Base-by-base conservation (phyloP, 1,140 invertebrate species). In the Sinella curviseta region DNA sequence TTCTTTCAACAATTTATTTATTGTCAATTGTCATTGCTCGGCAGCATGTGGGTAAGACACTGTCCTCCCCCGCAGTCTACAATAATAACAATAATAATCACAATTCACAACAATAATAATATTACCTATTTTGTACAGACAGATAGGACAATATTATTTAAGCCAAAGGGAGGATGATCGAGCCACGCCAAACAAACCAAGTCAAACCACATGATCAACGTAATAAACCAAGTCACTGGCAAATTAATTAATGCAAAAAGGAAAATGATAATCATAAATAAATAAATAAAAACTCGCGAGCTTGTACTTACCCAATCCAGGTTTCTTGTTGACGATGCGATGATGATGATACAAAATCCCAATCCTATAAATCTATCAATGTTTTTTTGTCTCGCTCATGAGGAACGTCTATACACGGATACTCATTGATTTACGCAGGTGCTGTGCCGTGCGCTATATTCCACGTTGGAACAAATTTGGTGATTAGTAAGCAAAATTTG, bases 331-430 rank as follows among this genome's bases (percentile, higher is more conserved):
- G 28, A 31, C 24, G 55, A 60, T 60, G 24, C 55, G n/a, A n/a
- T n/a, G n/a, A n/a, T n/a, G n/a, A n/a, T n/a, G n/a, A n/a, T n/a
- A n/a, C n/a, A n/a, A n/a, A n/a, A n/a, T n/a, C n/a, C n/a, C 12
- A 60, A 60, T 60, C 55, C 55, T 17, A 60, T 60, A 60, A 60
- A 60, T 60, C 55, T 60, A 17, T 60, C 55, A 60, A 60, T 60
- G 12, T 60, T n/a, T n/a, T n/a, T n/a, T n/a, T n/a, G n/a, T 12
- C 55, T 17, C 55, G 55, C 55, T 60, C 14, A 60, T 24, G 24
- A 24, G 24, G 24, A 60, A 60, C 24, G 14, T 26, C 55, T 48
- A 48, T n/a, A n/a, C n/a, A n/a, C n/a, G n/a, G n/a, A n/a, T n/a
- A n/a, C n/a, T n/a, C n/a, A n/a, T n/a, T n/a, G n/a, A n/a, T n/a